phyloP scores from a whole-genome alignment of 2,797 vertebrate species.

The Uromys caudimaculatus region DNA sequence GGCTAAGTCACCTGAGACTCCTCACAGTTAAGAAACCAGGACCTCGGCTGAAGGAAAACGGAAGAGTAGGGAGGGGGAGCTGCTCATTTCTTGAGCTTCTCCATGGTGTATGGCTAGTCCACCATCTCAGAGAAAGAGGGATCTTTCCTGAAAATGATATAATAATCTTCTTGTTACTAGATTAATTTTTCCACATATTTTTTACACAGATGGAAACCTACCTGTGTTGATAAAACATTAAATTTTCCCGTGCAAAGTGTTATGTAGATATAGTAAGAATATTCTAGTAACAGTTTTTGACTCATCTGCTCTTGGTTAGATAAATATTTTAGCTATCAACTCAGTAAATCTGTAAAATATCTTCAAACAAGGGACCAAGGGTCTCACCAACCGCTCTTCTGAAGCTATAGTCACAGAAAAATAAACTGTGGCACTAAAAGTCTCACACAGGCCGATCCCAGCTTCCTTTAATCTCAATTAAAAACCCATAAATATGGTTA shows the following conservation, averaged over 20 bases:
- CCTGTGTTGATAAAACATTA: neutral
- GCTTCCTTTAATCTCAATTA: neutral
- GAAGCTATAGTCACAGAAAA: neutral
- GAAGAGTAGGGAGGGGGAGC: neutral
- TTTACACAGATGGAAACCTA: neutral
- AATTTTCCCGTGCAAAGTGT: neutral
- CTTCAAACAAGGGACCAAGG: neutral
- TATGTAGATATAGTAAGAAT: neutral
- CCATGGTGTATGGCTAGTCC: neutral
- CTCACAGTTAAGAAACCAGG: neutral
- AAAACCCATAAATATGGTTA: neutral
- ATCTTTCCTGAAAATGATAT: neutral
- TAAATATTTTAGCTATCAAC: neutral
- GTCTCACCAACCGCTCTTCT: neutral
- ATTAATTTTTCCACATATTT: neutral
- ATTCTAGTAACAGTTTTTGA: neutral
- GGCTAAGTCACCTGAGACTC: neutral
- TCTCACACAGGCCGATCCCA: neutral
- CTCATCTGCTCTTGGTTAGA: neutral
- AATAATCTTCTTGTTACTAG: neutral
- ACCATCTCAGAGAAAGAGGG: neutral
- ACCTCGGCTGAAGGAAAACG: neutral
- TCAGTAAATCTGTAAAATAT: neutral
- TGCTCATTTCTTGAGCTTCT: neutral
- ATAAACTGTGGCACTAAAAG: neutral